Evolutionary conservation across 1,140 invertebrate genomes (phyloP), one percentile per base, ranked within the genome.

Genomic region (Archivesica marissinica): DNA sequence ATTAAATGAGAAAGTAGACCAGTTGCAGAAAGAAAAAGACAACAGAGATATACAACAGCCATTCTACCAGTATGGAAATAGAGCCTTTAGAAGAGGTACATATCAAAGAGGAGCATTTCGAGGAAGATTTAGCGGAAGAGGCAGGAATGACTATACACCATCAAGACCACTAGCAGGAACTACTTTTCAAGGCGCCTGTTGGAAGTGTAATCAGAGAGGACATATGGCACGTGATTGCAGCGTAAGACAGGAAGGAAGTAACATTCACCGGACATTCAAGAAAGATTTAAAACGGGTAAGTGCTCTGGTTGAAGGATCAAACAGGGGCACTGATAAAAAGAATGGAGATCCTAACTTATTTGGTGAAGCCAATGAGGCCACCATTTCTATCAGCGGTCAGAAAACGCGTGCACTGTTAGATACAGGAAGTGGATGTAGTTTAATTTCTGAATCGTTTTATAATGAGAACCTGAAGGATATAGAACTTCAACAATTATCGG

Each of bases 401-500:
- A 33, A 56, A 61, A 28, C 59, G 79, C 28, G 80, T 87, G n/a
- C n/a, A n/a, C n/a, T n/a, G n/a, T n/a, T n/a, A n/a, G n/a, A n/a
- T n/a, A n/a, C n/a, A n/a, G n/a, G n/a, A n/a, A n/a, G n/a, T n/a
- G n/a, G n/a, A n/a, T n/a, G n/a, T 1, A 77, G 70, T n/a, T 52
- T 75, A 54, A 72, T 87, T 20, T 66, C 52, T 47, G 28, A 75
- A 33, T 0, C 23, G 30, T 84, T 75, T 28, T 80, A n/a, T n/a
- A n/a, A 85, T 0, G 25, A 61, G 9, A 7, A 79, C 54, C 41
- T 68, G 2, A 3, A 33, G 9, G n/a, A 75, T 56, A 13, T 66
- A 59, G 25, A 38, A 35, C 13, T 87, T n/a, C 44, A 87, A 52
- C 76, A 64, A 41, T n/a, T 87, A 2, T 33, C 33, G 30, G 66